Conservation (phyloP, 2,113 vertebrate genomes). For the Sinocyclocheilus anshuiensis region DNA sequence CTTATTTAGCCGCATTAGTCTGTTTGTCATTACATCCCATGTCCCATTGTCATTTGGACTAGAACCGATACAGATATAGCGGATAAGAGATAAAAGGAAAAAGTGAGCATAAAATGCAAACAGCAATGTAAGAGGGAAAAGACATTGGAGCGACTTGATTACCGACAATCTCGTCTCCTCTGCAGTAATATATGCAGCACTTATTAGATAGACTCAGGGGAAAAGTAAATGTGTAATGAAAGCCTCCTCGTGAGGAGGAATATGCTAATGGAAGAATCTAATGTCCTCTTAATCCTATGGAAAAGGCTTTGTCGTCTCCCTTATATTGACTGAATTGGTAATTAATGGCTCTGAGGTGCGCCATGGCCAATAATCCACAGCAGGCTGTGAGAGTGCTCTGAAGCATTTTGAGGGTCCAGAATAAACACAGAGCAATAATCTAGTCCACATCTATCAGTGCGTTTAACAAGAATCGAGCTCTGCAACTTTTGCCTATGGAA, state of each 20-base stretch:
- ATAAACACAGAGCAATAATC: constrained; percentile 83
- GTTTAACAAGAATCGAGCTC: constrained; percentile 37
- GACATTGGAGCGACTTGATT: constrained; percentile 60
- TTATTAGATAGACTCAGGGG: constrained; percentile 84
- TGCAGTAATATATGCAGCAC: constrained; percentile 83
- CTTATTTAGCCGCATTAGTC: not conserved
- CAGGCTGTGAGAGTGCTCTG: constrained; percentile 75
- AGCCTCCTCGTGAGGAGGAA: constrained; percentile 96
- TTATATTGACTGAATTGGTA: constrained; percentile 99
- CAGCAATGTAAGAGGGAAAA: constrained; percentile 45
- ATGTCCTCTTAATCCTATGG: constrained; percentile 96
- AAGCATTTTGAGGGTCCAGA: constrained; percentile 78
- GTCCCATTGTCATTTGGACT: not conserved
- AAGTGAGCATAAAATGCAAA: constrained; percentile 40
- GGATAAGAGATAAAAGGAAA: not conserved
- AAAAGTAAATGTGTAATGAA: constrained; percentile 91
- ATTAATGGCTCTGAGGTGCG: constrained; percentile 94
- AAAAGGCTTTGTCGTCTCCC: constrained; percentile 94
- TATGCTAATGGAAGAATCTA: constrained; percentile 95
- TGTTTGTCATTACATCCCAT: not conserved
- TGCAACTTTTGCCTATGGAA: not conserved
- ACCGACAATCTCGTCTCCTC: constrained; percentile 43
- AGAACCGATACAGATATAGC: not conserved
- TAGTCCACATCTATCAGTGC: constrained; percentile 69
- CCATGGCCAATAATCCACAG: constrained; percentile 88